Base-by-base conservation (phyloP, 2,797 vertebrate genomes). In the Xerus rutilus region DNA sequence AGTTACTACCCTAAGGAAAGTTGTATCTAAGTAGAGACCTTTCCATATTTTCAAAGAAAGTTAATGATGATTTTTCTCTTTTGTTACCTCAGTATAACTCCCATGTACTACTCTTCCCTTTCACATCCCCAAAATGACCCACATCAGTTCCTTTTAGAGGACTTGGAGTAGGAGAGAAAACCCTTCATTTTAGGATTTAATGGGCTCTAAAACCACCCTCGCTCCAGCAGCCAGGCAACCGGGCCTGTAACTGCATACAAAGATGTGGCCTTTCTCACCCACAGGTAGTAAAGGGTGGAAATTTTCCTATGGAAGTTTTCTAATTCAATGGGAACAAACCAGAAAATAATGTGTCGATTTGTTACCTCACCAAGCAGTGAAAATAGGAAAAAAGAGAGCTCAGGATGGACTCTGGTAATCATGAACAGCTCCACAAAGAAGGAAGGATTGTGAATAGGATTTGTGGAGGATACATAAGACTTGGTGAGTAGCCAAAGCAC, bases 271-370 rank as follows among this genome's bases (percentile, higher is more conserved):
- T 82, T 83, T 91, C 77, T 65, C 70, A 81, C 30, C 35, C 25
- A 45, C 32, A 52, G 43, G 30, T 70, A 2, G 15, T 86, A 7
- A 35, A 81, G 23, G 0, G 14, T 5, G 10, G 10, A 57, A 28
- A 81, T 59, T 84, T 39, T 92, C 65, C 72, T 85, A 84, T 59
- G 35, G 39, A 89, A 76, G n/a, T 73, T 86, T 81, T 73, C 54
- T 89, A 54, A 62, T 65, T 89, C 35, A 14, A 30, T 73, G 30
- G 43, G 8, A 91, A n/a, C 39, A 74, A 81, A 49, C 11, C 23
- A 85, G 35, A 95, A 90, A 84, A 47, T 89, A 89, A 65, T 85
- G 85, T 86, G 54, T 91, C 82, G 17, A 20, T 59, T 88, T 89
- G 69, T 87, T 77, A 88, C 30, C n/a, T 95, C 32, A 69, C 30